Evolutionary conservation across 2,797 vertebrate species (phyloP), one percentile per base, ranked within the genome.

Genomic region (Sus cebifrons): DNA sequence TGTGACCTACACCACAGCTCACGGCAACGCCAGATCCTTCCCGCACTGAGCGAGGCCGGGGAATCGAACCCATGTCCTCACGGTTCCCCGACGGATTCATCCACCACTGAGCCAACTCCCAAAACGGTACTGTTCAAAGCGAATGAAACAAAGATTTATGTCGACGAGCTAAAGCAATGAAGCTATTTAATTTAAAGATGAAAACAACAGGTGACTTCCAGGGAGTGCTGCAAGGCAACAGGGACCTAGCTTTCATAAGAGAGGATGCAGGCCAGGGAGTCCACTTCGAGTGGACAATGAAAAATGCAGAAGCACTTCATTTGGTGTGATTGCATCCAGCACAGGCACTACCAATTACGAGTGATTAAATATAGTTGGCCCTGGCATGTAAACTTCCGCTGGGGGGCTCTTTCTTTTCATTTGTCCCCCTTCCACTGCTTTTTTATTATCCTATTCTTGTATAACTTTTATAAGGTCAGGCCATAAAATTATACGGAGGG

Each of bases 401-500:
- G 70, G 10, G 1, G 8, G 14, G 1, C 10, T 79, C 75, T 52
- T n/a, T 40, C 44, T 32, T 88, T 95, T 90, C 73, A 91, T 86
- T 23, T 81, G 65, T 60, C 73, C 14, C 67, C 64, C 29, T 87
- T 84, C 70, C 13, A 68, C 68, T 87, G 75, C 25, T 86, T 97
- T 96, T 87, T 88, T 89, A 94, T 86, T 89, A 86, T 32, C 60
- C 25, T 71, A 20, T 40, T 68, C 40, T 90, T 91, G 29, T 5
- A 87, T 85, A 90, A 62, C 40, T 91, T 95, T 86, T 73, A 86
- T 77, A 89, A 91, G 58, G 29, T 62, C 79, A 68, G n/a, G 56
- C 52, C 75, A 87, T 73, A 91, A 97, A 95, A 83, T 84, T 89
- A 65, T 25, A 82, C 17, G 79, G n/a, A 77, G 40, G 86, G 36